Conservation (phyloP, 2,113 vertebrate species). For the Phaethornis superciliosus region DNA sequence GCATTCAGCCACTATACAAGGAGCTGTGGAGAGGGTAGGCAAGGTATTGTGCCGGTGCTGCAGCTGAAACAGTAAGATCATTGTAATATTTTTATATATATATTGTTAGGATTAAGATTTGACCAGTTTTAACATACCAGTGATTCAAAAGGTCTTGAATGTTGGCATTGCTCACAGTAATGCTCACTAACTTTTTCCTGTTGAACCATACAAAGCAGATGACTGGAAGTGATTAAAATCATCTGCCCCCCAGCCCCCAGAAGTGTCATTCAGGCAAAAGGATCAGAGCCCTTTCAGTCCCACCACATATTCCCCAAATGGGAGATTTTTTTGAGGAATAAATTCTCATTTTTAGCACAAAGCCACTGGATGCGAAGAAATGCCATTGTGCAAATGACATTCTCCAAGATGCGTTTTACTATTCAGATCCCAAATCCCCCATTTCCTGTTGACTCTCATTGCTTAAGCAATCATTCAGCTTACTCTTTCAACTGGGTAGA, state of each 20-base stretch:
- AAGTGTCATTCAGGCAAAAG: conserved; percentile 9
- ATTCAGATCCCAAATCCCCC: conserved; percentile 52
- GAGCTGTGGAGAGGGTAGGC: neutral
- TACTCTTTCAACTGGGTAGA: conserved; percentile 44
- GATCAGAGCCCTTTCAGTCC: conserved; percentile 49
- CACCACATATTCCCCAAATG: conserved; percentile 33
- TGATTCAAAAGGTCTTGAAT: neutral
- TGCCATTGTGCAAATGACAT: conserved; percentile 49
- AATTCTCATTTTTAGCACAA: conserved; percentile 52
- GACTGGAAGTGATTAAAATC: conserved; percentile 54
- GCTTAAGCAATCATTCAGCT: conserved; percentile 63
- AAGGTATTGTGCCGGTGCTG: neutral
- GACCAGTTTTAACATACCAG: neutral
- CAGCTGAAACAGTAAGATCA: neutral
- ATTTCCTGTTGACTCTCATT: conserved; percentile 67
- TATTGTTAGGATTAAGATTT: neutral
- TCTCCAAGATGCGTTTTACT: conserved; percentile 25
- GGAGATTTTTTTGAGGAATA: conserved; percentile 28
- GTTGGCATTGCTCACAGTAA: neutral
- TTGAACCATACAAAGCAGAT: conserved; percentile 33
- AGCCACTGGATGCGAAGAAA: conserved; percentile 51
- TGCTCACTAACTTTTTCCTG: neutral
- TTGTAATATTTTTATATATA: neutral
- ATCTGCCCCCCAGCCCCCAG: conserved; percentile 46
- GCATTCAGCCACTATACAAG: neutral